These are phyloP conservation scores for Torymus aiolomorphi DNA, from an alignment of 2,888 invertebrate genomes.

Conservation along the genomic window DNA sequence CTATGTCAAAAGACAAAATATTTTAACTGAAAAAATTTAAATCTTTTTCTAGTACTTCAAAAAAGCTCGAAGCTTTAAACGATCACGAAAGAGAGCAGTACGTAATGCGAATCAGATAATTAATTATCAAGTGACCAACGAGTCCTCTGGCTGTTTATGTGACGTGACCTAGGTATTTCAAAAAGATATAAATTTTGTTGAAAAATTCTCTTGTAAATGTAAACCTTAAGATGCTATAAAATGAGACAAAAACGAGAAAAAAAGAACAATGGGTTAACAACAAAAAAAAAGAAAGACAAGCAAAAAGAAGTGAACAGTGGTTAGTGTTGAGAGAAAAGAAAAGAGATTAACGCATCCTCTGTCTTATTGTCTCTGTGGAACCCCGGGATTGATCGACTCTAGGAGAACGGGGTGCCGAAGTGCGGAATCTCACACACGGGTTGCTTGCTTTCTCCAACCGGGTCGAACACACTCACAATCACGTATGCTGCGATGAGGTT, in stretches of 20 bases:
- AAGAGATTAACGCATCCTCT: conserved; percentile 74
- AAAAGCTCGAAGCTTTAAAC: conserved; percentile 54
- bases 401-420: conserved; percentile 72
- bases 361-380: conserved; percentile 74
- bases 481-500: conserved; percentile 53
- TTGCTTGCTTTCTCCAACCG: conserved; percentile 69
- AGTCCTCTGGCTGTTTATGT: conserved; percentile 45
- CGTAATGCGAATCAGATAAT: conserved; percentile 48
- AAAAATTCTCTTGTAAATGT: conserved; percentile 13
- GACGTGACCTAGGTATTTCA: conserved; percentile 50
- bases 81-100: conserved; percentile 52
- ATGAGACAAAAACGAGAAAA: conserved; percentile 1
- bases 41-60: conserved; percentile 55
- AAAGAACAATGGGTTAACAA: not conserved
- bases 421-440: conserved; percentile 67
- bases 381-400: conserved; percentile 74
- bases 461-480: conserved; percentile 39
- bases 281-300: conserved; percentile 28
- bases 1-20: conserved; percentile 13
- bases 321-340: conserved; percentile 65
- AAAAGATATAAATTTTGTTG: conserved; percentile 25
- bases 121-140: conserved; percentile 48
- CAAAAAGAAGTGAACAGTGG: conserved; percentile 65
- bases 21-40: conserved; percentile 47
- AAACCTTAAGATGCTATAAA: too few relatives aligned